Evolutionary conservation across 2,113 vertebrate genomes (phyloP).

Genomic region (Euleptes europaea): DNA sequence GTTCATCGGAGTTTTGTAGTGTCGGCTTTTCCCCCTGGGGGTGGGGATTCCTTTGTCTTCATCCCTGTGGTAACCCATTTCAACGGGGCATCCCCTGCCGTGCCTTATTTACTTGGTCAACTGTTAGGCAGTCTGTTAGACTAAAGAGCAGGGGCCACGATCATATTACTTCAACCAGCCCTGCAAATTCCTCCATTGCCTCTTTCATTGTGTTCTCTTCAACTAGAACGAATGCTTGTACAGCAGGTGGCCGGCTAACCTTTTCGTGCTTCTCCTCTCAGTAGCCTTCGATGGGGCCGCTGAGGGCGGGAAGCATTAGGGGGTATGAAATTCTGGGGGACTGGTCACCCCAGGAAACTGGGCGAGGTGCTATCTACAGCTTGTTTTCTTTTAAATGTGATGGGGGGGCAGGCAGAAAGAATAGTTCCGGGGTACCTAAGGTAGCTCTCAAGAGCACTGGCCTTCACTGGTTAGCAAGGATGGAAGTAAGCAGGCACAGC

Average conservation of each 20-base stretch:
- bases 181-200: slow-evolving; percentile 76
- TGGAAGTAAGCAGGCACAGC: too few relatives aligned
- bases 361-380: too few relatives aligned
- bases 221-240: slow-evolving; percentile 67
- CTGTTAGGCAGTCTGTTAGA: slow-evolving; percentile 88
- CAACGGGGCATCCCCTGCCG: slow-evolving; percentile 77
- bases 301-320: too few relatives aligned
- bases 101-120: slow-evolving; percentile 90
- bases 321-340: too few relatives aligned
- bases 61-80: slow-evolving; percentile 85
- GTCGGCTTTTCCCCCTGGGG: slow-evolving; percentile 64
- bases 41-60: slow-evolving; percentile 81
- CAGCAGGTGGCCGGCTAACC: slow-evolving; percentile 60
- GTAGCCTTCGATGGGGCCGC: neutral
- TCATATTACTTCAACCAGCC: slow-evolving; percentile 83
- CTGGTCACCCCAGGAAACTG: too few relatives aligned
- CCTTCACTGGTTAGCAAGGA: too few relatives aligned
- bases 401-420: too few relatives aligned
- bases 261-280: neutral
- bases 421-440: too few relatives aligned
- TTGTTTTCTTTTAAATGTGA: too few relatives aligned
- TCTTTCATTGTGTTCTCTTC: slow-evolving; percentile 71
- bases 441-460: too few relatives aligned
- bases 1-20: slow-evolving; percentile 63
- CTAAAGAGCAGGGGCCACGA: slow-evolving; percentile 85